Base-by-base conservation (phyloP, 1,140 invertebrate species). In the Reticulitermes speratus region DNA sequence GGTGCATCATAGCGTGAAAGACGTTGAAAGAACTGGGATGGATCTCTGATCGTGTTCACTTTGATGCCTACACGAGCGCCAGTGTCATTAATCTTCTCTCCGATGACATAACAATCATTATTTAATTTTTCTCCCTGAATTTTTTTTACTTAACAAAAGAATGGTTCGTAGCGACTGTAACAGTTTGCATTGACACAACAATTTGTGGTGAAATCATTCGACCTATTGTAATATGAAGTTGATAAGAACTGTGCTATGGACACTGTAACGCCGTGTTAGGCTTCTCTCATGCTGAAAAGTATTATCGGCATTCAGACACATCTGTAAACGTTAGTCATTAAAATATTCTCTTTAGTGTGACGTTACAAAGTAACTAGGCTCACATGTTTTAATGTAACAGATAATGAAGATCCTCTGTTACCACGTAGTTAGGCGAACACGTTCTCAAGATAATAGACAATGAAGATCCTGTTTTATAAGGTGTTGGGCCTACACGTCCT, bases 41-140 rank as follows among this genome's bases (percentile, higher is more conserved):
- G 65, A 75, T 75, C 65, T 30, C 25, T 14, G 65, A 75, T 75
- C 65, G n/a, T 75, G 65, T n/a, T 75, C 65, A 30, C 65, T 75
- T 30, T 75, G 65, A 75, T 75, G 65, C 65, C 25, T 75, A 30
- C 65, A 75, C 65, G 65, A 75, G n/a, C n/a, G 65, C 25, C 65
- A 8, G 25, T 52, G 44, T 45, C 84, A 84, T 84, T 84, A 84
- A 84, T 84, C 84, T 84, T 84, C 84, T 30, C 84, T 23, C 38
- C 84, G 84, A 84, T 84, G 84, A 84, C 84, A 84, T 84, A 84
- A 84, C 84, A 84, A 84, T 84, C 84, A 84, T 84, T 84, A 84
- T 84, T 84, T 84, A 84, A 59, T 65, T 59, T 84, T 65, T 45
- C 84, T 38, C 84, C 84, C 16, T 12, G 84, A 45, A 45, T 52